Percentiles rank a stretch among this genome's conserved stretches.
Evolutionary conservation across 2,113 vertebrate genomes (phyloP).

Genomic region (Gavia stellata): DNA sequence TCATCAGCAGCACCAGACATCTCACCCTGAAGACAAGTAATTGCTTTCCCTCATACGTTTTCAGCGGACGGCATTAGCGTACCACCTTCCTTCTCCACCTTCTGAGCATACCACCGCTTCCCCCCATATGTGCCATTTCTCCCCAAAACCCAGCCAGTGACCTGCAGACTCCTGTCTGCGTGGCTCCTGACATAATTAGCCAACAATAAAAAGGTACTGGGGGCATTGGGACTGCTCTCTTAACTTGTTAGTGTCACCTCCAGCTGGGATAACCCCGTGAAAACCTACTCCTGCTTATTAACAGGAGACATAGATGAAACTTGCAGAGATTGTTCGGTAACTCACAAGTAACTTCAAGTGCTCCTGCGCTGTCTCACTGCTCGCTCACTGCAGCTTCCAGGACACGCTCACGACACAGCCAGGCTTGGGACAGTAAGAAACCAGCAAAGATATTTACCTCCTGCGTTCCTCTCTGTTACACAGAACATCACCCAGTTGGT

Average conservation of each 20-base stretch:
- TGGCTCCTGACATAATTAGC: not conserved
- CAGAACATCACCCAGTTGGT: not conserved
- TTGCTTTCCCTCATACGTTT: not conserved
- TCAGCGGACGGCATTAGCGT: not conserved
- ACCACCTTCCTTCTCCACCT: not conserved
- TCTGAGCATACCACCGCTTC: not conserved
- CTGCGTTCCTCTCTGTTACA: not conserved
- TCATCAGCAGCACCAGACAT: not conserved
- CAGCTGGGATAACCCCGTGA: not conserved
- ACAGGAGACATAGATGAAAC: not conserved
- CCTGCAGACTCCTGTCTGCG: not conserved
- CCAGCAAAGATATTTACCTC: not conserved
- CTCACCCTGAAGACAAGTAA: not conserved
- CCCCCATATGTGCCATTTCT: rapidly evolving
- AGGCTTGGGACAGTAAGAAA: not conserved
- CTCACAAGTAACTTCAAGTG: not conserved
- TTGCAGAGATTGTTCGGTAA: not conserved
- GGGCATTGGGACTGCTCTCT: not conserved
- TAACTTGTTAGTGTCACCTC: not conserved
- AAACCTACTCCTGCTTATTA: not conserved
- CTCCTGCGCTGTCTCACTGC: not conserved
- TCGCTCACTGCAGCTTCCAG: not conserved
- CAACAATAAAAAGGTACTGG: not conserved
- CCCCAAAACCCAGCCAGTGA: not conserved
- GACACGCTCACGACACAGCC: not conserved